phyloP scores from a whole-genome alignment of 2,113 vertebrate genomes.

The Chlamydotis undulata region DNA sequence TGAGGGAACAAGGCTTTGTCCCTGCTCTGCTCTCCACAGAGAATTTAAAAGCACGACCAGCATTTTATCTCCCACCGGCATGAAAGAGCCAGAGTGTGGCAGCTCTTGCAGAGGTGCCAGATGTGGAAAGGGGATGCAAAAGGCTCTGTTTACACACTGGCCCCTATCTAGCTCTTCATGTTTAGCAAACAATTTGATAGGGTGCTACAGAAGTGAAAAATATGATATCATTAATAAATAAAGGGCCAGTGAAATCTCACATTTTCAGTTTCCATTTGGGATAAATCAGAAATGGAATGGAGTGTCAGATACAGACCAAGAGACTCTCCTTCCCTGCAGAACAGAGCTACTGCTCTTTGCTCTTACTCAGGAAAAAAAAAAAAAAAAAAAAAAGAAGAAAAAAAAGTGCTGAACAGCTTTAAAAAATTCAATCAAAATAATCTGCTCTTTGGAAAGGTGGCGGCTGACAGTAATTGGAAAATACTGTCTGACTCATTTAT shows the following conservation, averaged over 20 bases:
- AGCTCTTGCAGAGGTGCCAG: conserved; percentile 11
- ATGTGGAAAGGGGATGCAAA: not conserved
- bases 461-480: conserved; percentile 81
- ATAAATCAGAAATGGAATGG: conserved; percentile 42
- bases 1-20: not conserved
- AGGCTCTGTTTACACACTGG: not conserved
- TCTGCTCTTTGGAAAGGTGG: conserved; percentile 78
- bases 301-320: conserved; percentile 32
- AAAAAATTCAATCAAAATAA: conserved; percentile 79
- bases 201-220: conserved; percentile 37
- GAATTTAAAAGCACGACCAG: not conserved
- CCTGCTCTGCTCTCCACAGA: not conserved
- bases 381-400: not conserved
- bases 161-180: not conserved
- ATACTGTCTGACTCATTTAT: conserved; percentile 82
- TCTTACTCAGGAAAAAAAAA: not conserved
- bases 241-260: conserved; percentile 23
- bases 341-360: conserved; percentile 42
- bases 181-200: conserved; percentile 24
- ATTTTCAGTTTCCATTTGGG: conserved; percentile 51
- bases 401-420: conserved; percentile 69
- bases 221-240: conserved; percentile 54
- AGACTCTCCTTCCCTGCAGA: conserved; percentile 4
- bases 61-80: not conserved
- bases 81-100: not conserved